phyloP scores from a whole-genome alignment of 1,140 invertebrate genomes.

The Trissolcus basalis region DNA sequence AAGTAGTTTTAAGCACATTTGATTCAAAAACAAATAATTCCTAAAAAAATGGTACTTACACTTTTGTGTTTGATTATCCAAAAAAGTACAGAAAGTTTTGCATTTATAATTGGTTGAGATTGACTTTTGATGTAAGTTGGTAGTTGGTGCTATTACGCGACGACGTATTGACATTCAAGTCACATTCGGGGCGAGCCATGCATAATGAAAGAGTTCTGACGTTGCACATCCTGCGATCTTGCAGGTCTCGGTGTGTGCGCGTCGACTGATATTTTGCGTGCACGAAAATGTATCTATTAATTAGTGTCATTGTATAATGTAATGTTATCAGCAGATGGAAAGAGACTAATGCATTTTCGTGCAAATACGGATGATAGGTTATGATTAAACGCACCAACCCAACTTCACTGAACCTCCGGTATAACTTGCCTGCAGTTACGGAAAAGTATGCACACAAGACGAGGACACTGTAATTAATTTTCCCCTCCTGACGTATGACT shows the following conservation, averaged over 20 bases:
- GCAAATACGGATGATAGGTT: conserved; percentile 44
- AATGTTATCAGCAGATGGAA: conserved; percentile 43
- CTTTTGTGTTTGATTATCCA: too few species aligned
- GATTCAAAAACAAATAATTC: too few species aligned
- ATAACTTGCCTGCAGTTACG: conserved; percentile 44
- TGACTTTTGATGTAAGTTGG: too few species aligned
- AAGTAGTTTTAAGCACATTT: too few species aligned
- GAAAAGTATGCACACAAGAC: conserved; percentile 49
- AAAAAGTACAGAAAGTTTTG: too few species aligned
- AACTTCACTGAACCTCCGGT: conserved; percentile 36
- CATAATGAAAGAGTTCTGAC: too few species aligned
- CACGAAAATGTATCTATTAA: conserved; percentile 52
- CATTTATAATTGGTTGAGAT: too few species aligned
- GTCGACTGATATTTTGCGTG: conserved; percentile 25
- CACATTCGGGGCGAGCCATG: background rate
- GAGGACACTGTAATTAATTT: conserved; percentile 54
- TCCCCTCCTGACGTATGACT: conserved; percentile 44
- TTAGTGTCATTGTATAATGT: conserved; percentile 51
- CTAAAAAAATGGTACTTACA: too few species aligned
- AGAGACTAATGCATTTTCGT: conserved; percentile 56
- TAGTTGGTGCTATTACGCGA: conserved; percentile 5
- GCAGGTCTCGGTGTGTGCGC: conserved; percentile 2
- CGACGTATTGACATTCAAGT: conserved; percentile 21
- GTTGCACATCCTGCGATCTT: conserved; percentile 16
- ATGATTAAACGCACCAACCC: conserved; percentile 42